Evolutionary conservation across 92 coral and sea anemone species (phyloP).

Genomic region (Phymanthus crucifer): DNA sequence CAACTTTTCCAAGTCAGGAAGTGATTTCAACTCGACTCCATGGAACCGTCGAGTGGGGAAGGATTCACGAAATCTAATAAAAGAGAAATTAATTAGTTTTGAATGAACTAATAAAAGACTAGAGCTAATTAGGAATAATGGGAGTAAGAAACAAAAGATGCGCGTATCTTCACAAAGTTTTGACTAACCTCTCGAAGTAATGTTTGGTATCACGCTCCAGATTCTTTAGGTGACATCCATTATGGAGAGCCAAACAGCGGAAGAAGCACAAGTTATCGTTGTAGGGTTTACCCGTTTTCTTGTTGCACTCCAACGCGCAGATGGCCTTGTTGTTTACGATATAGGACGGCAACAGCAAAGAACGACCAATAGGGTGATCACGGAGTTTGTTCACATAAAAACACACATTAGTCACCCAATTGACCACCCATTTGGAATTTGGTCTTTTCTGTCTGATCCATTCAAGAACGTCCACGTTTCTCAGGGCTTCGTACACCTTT

Average conservation of each 20-base stretch:
- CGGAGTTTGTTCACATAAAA: neutral
- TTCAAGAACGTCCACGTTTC: constrained; percentile 13
- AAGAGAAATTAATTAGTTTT: neutral
- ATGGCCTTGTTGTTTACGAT: neutral
- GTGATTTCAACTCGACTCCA: neutral
- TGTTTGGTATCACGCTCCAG: too few species aligned
- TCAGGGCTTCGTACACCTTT: neutral
- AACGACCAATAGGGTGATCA: neutral
- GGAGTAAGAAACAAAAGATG: too few species aligned
- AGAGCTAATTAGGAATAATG: too few species aligned
- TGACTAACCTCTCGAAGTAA: too few species aligned
- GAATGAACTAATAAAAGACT: too few species aligned
- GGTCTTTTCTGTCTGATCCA: constrained; percentile 3
- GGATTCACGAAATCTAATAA: neutral
- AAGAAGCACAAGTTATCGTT: neutral
- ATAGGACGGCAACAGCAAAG: neutral
- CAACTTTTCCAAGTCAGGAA: constrained; percentile 14
- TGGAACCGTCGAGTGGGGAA: neutral
- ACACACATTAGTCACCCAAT: neutral
- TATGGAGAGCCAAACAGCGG: neutral
- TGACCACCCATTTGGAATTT: neutral
- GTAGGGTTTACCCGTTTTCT: neutral
- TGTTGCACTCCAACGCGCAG: neutral
- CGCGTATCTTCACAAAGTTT: too few species aligned
- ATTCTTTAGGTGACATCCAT: neutral